phyloP scores from a whole-genome alignment of 2,113 vertebrate species.

The Phrynosoma blainvillii region DNA sequence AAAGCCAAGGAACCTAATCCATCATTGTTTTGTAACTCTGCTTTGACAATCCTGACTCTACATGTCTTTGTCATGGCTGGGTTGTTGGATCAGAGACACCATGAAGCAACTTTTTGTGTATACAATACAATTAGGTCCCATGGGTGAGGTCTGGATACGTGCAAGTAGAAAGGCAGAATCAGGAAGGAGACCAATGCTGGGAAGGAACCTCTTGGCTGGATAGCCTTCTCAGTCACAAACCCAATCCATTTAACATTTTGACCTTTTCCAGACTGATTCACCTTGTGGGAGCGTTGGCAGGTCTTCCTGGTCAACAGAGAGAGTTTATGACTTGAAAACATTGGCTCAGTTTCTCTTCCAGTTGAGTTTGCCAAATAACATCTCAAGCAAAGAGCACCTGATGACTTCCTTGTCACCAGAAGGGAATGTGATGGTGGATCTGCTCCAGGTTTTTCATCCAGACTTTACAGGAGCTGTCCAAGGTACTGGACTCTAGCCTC shows the following conservation, averaged over 20 bases:
- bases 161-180: background rate
- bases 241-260: background rate
- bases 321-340: background rate
- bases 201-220: background rate
- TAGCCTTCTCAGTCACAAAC: too few species aligned
- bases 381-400: too few species aligned
- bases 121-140: fast-evolving
- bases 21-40: background rate
- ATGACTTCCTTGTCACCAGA: too few species aligned
- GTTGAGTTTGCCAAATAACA: too few species aligned
- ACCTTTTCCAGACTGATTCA: background rate
- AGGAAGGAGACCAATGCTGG: background rate
- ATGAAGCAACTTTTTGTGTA: background rate
- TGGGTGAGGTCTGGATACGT: background rate
- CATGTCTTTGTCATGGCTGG: background rate
- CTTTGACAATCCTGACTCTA: background rate
- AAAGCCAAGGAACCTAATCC: background rate
- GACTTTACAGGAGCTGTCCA: too few species aligned
- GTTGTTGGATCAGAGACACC: too few species aligned
- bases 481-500: too few species aligned
- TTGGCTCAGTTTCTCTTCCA: background rate
- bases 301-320: background rate
- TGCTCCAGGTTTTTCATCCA: too few species aligned
- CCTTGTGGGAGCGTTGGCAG: background rate
- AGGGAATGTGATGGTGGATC: too few species aligned